Percentiles rank a stretch among this genome's conserved stretches.
Conservation (phyloP, 2,113 vertebrate species). For the Balaeniceps rex region DNA sequence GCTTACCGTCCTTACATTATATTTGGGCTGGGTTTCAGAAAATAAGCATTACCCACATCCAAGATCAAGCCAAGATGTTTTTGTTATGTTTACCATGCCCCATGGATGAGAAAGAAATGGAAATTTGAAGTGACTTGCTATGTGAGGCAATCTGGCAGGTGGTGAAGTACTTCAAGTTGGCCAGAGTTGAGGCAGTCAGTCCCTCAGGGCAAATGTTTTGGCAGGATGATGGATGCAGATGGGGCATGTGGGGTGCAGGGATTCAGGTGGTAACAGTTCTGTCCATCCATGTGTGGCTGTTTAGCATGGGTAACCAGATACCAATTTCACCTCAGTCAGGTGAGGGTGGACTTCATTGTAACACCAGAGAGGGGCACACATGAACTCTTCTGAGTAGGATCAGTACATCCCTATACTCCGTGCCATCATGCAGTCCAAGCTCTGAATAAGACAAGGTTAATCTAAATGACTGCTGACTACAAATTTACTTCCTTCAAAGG, state of each 20-base stretch:
- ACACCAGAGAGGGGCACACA: accelerated
- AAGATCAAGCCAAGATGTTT: background rate
- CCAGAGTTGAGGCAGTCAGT: background rate
- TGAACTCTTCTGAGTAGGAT: background rate
- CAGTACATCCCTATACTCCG: background rate
- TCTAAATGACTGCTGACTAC: background rate
- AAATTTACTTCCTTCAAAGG: background rate
- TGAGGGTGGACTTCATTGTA: background rate
- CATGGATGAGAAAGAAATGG: background rate
- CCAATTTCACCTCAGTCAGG: background rate
- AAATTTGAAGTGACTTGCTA: background rate
- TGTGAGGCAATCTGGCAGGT: background rate
- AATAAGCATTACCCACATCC: background rate
- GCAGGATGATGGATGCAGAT: background rate
- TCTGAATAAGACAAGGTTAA: background rate
- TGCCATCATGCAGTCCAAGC: background rate
- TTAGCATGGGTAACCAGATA: background rate
- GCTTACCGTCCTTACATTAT: background rate
- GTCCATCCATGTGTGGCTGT: background rate
- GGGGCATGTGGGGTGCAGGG: background rate
- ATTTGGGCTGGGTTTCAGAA: background rate
- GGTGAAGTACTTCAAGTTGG: background rate
- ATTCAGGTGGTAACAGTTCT: background rate
- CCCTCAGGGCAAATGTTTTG: background rate
- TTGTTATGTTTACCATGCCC: background rate